Conservation (phyloP, 2,797 vertebrate genomes). For the Bradypodion pumilum region DNA sequence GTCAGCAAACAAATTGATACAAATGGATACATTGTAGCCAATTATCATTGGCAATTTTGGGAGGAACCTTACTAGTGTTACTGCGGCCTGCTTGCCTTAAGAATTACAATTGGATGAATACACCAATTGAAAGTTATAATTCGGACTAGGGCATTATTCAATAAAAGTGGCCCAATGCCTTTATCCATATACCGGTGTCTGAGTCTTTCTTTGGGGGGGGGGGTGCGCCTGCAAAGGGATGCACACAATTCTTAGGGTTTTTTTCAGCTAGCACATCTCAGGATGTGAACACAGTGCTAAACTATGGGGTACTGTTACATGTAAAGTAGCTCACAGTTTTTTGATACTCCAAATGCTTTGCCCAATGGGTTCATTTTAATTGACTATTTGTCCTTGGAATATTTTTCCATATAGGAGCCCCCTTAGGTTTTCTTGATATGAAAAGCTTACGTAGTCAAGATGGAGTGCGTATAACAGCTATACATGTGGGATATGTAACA, state of each 20-base stretch:
- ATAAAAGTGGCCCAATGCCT: no score
- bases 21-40: no score
- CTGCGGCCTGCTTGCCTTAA: no score
- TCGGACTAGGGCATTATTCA: no score
- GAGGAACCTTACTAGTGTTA: no score
- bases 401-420: not conserved
- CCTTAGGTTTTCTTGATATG: not conserved
- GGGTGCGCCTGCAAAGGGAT: no score
- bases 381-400: not conserved
- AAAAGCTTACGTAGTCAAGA: not conserved
- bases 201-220: no score
- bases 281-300: not conserved
- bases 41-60: no score
- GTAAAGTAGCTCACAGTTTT: not conserved
- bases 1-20: no score
- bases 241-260: not conserved
- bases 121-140: no score
- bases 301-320: not conserved
- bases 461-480: not conserved
- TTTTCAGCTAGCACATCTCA: not conserved
- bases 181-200: no score
- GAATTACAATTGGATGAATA: no score
- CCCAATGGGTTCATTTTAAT: not conserved
- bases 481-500: not conserved
- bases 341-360: not conserved